Base-by-base conservation (phyloP, 1,140 invertebrate genomes). In the Trichoplusia ni region DNA sequence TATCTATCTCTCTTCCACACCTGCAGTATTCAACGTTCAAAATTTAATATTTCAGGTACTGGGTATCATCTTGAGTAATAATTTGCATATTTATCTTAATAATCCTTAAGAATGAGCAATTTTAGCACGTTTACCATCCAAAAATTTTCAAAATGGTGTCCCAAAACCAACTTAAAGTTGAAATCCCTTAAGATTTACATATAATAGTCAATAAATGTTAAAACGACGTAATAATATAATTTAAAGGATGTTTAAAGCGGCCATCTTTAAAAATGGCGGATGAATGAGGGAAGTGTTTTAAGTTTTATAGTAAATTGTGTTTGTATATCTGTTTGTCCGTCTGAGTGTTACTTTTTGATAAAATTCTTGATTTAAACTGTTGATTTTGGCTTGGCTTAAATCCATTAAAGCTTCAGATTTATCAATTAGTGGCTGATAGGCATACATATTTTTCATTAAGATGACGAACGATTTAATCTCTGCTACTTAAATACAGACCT, bases 171-270 rank as follows among this genome's bases (percentile, higher is more conserved):
- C 5, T 21, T 13, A 21, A 51, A 21, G 7, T 4, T 27, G 7
- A 33, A 13, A 19, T 11, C 6, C 0, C 18, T 21, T 11, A n/a
- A 11, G 18, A 51, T 51, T 51, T 18, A 1, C 29, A 35, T 35
- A 35, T 51, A 51, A 51, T 35, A 27, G 42, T 46, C 42, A 14
- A 46, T 46, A 46, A 33, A 35, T 21, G 31, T 19, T 35, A 51
- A 51, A 51, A 51, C 19, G 9, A 11, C 13, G 47, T 51, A 51
- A 21, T 51, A 35, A 35, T 51, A 35, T 51, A 19, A 51, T 51
- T 51, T 33, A 51, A 16, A 51, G 35, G 44, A 23, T n/a, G 27
- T 35, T 38, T 21, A 27, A n/a, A 7, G 47, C 16, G 2, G 47
- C 29, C 47, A 51, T 51, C 13, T 51, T 51, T 2, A 29, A 49